Conservation (phyloP, 1,140 invertebrate species). For the Lutraria rhynchaena region DNA sequence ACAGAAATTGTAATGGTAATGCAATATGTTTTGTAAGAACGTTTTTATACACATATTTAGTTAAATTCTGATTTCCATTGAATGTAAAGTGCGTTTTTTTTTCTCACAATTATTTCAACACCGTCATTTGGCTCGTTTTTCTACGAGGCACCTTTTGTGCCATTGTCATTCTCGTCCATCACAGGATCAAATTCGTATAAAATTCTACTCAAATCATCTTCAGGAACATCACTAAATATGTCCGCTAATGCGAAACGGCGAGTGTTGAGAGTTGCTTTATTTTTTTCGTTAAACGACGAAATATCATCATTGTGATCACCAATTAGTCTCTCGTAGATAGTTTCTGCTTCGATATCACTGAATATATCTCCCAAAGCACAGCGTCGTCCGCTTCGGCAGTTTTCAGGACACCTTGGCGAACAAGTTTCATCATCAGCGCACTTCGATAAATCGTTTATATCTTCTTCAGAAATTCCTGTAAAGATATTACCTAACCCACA, state of each 20-base stretch:
- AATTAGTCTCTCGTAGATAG: neutral
- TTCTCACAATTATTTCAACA: too few relatives aligned
- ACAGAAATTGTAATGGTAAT: too few relatives aligned
- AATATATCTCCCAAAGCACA: conserved; percentile 8
- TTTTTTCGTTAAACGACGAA: too few relatives aligned
- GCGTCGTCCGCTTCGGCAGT: neutral
- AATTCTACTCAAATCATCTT: conserved; percentile 15
- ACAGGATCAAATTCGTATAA: neutral
- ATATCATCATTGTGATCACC: too few relatives aligned
- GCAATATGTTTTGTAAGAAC: too few relatives aligned
- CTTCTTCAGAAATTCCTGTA: neutral
- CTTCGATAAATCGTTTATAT: neutral
- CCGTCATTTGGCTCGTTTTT: too few relatives aligned
- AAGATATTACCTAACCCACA: neutral
- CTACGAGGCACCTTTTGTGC: too few relatives aligned
- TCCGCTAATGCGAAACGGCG: conserved; percentile 17
- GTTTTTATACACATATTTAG: too few relatives aligned
- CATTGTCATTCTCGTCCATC: neutral
- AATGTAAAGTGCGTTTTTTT: too few relatives aligned
- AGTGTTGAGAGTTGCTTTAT: neutral
- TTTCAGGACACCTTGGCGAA: neutral
- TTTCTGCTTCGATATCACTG: neutral
- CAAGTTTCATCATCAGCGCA: neutral
- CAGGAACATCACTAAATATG: conserved; percentile 17
- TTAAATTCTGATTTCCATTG: too few relatives aligned